A percentile compares a stretch with the other conserved stretches of the same genome.
phyloP scores from a whole-genome alignment of 1,140 invertebrate genomes.

The Subanguina moxae region DNA sequence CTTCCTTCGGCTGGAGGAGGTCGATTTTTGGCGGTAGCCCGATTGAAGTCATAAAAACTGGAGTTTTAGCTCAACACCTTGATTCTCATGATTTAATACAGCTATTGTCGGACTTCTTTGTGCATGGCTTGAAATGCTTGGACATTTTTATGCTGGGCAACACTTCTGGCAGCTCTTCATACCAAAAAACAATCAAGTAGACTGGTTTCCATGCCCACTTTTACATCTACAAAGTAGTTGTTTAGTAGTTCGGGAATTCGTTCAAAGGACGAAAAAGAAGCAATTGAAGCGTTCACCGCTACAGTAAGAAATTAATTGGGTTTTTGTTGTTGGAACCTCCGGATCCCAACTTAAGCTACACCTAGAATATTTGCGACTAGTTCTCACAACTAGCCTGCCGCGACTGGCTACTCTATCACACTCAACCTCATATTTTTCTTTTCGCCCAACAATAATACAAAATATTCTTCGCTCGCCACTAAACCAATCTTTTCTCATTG shows the following conservation, averaged over 20 bases:
- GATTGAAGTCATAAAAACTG: background rate
- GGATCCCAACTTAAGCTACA: too few species aligned
- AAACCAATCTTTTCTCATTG: too few species aligned
- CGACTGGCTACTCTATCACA: too few species aligned
- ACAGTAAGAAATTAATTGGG: slow-evolving; percentile 25
- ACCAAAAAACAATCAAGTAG: slow-evolving; percentile 3
- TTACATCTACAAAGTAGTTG: too few species aligned
- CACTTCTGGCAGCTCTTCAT: background rate
- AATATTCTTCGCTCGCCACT: too few species aligned
- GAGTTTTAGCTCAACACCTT: background rate
- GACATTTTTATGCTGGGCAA: slow-evolving; percentile 37
- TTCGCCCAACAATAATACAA: background rate
- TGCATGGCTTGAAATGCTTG: slow-evolving; percentile 40
- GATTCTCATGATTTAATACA: slow-evolving; percentile 9
- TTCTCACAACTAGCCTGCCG: too few species aligned
- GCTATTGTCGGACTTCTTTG: slow-evolving; percentile 34
- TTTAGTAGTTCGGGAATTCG: slow-evolving; percentile 19
- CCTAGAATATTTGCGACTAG: too few species aligned
- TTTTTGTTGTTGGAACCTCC: background rate
- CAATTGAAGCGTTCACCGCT: slow-evolving; percentile 31
- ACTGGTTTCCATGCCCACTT: too few species aligned
- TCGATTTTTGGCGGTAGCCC: background rate
- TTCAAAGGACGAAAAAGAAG: slow-evolving; percentile 45
- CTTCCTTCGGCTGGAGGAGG: background rate
- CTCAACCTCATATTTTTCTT: too few species aligned